Evolutionary conservation across 2,797 vertebrate species (phyloP).

Genomic region (Natrix natrix): DNA sequence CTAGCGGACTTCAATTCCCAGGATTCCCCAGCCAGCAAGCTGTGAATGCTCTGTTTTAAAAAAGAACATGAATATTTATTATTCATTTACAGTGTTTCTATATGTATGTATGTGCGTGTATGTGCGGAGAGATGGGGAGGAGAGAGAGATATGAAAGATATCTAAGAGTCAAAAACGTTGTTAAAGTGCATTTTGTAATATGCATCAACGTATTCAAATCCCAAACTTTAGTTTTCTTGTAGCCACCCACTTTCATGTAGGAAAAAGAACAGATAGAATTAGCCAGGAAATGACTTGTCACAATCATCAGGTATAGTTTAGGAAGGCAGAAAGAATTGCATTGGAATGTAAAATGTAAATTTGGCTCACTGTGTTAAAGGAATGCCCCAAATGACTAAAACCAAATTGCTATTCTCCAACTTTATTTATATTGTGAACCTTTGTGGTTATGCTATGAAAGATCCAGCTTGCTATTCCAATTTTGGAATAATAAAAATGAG

Average conservation of each 20-base stretch:
- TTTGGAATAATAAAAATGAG: background rate
- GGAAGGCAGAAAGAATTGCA: background rate
- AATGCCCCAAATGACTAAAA: background rate
- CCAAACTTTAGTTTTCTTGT: background rate
- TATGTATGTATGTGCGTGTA: background rate
- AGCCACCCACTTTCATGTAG: background rate
- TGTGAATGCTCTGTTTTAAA: background rate
- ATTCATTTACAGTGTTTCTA: background rate
- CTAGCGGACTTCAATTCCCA: too few relatives aligned
- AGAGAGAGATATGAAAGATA: background rate
- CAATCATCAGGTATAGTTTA: background rate
- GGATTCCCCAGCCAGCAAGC: too few relatives aligned
- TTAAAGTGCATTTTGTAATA: too few relatives aligned
- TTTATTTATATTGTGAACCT: background rate
- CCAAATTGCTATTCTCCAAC: background rate
- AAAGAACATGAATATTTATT: background rate
- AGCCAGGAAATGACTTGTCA: background rate
- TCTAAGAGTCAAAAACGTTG: background rate
- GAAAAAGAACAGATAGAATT: background rate
- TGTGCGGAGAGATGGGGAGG: too few relatives aligned
- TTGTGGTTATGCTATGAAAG: background rate
- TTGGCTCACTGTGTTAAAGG: background rate
- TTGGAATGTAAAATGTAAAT: background rate
- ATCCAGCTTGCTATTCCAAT: background rate
- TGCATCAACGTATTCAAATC: background rate